Conservation (phyloP, 1,140 invertebrate species). For the Atta cephalotes region DNA sequence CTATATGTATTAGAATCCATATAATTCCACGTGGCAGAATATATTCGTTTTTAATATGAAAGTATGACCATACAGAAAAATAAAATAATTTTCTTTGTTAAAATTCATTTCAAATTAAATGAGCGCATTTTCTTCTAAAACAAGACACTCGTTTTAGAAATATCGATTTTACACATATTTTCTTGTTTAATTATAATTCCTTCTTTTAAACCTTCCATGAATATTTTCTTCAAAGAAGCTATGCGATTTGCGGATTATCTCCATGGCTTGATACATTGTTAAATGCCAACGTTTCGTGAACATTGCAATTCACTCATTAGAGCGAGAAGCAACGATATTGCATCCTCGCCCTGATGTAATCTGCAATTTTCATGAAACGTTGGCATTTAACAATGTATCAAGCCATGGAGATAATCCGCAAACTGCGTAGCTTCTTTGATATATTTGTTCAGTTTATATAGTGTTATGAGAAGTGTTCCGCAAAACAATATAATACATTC, state of each 20-base stretch:
- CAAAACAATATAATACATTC: background rate
- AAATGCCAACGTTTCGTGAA: too few species aligned
- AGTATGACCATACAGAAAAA: background rate
- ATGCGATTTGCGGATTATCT: too few species aligned
- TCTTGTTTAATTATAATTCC: background rate
- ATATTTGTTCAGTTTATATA: background rate
- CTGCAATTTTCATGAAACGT: too few species aligned
- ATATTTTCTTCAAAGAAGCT: too few species aligned
- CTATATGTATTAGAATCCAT: conserved; percentile 22
- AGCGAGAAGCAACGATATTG: too few species aligned
- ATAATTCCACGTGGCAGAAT: background rate
- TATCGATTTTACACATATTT: background rate
- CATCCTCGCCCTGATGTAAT: too few species aligned
- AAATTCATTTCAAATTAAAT: conserved; percentile 1
- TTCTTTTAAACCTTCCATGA: too few species aligned
- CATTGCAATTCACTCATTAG: too few species aligned
- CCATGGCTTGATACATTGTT: too few species aligned
- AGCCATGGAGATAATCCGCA: too few species aligned
- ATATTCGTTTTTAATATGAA: background rate
- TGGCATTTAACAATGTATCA: too few species aligned
- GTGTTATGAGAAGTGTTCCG: background rate
- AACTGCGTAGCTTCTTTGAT: too few species aligned
- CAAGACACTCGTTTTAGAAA: background rate
- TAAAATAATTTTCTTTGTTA: background rate
- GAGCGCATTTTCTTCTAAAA: background rate